phyloP scores from a whole-genome alignment of 2,113 vertebrate species.

The Hippocampus zosterae region DNA sequence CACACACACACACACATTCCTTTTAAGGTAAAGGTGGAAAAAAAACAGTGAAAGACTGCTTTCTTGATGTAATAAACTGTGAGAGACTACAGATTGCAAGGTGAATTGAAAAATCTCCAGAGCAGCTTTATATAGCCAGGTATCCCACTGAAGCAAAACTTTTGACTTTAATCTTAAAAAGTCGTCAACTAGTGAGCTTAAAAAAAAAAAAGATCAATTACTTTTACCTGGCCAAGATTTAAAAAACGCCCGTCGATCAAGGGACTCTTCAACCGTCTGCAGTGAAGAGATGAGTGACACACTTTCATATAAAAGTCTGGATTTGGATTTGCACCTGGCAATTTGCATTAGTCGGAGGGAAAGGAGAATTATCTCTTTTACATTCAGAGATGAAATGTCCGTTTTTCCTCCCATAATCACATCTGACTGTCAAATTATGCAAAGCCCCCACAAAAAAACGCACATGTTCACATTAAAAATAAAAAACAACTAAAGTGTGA shows the following conservation, averaged over 20 bases:
- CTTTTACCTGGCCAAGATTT: conserved; percentile 17
- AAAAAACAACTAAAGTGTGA: conserved; percentile 35
- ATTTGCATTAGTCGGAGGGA: conserved; percentile 47
- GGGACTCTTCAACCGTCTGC: conserved; percentile 53
- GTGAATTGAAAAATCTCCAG: background rate
- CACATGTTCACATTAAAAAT: conserved; percentile 42
- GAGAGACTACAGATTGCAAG: background rate
- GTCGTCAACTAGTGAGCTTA: conserved; percentile 33
- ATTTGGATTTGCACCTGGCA: conserved; percentile 65
- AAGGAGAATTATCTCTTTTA: conserved; percentile 59
- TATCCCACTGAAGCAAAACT: conserved; percentile 44
- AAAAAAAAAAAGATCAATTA: conserved; percentile 11
- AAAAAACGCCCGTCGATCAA: conserved; percentile 43
- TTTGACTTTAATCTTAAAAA: conserved; percentile 41
- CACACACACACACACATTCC: background rate
- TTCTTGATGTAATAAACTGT: background rate
- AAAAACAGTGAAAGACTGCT: background rate
- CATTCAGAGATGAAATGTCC: conserved; percentile 52
- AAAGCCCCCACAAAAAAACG: conserved; percentile 47
- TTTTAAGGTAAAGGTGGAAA: background rate
- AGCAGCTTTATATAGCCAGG: background rate
- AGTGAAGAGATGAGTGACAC: conserved; percentile 53
- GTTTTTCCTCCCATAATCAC: conserved; percentile 54
- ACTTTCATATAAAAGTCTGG: conserved; percentile 55
- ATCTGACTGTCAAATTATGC: conserved; percentile 67